Conservation (phyloP, 1,140 invertebrate species). For the Cecropterus lyciades region DNA sequence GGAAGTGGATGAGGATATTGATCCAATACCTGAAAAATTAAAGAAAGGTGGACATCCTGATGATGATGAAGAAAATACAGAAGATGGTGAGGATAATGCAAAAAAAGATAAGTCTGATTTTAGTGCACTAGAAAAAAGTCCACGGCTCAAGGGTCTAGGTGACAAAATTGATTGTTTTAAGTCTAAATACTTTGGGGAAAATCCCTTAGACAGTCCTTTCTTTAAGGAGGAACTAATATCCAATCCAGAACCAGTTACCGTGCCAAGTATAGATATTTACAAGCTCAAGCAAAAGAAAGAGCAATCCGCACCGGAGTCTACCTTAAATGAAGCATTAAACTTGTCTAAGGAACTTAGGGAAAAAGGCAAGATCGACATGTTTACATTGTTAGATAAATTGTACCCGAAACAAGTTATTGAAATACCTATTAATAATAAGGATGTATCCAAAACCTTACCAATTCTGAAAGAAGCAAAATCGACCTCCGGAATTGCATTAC, state of each 20-base stretch:
- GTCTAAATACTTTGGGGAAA: conserved; percentile 88
- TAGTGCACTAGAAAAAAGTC: conserved; percentile 57
- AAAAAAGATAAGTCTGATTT: conserved; percentile 48
- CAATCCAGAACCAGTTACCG: conserved; percentile 63
- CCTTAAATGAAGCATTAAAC: conserved; percentile 18
- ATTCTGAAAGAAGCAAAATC: too few species aligned
- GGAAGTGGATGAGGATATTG: conserved; percentile 81
- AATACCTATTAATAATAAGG: neutral
- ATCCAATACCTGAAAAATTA: conserved; percentile 83
- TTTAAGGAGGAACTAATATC: conserved; percentile 86
- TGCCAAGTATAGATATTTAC: conserved; percentile 45
- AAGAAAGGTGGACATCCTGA: conserved; percentile 73
- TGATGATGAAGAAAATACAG: conserved; percentile 50
- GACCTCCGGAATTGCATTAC: too few species aligned
- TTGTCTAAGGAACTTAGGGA: conserved; percentile 5
- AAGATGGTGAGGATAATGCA: conserved; percentile 39
- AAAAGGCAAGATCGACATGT: conserved; percentile 38
- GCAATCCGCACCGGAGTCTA: conserved; percentile 30
- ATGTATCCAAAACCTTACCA: too few species aligned
- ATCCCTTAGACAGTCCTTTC: conserved; percentile 90
- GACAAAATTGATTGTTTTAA: conserved; percentile 91
- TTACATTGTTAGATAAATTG: conserved; percentile 46
- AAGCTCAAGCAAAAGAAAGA: conserved; percentile 41
- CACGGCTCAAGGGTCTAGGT: conserved; percentile 84
- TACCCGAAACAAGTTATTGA: conserved; percentile 34